Evolutionary conservation across 2,888 invertebrate species (phyloP), one percentile per base, ranked within the genome.

Genomic region (Chrysolina americana): DNA sequence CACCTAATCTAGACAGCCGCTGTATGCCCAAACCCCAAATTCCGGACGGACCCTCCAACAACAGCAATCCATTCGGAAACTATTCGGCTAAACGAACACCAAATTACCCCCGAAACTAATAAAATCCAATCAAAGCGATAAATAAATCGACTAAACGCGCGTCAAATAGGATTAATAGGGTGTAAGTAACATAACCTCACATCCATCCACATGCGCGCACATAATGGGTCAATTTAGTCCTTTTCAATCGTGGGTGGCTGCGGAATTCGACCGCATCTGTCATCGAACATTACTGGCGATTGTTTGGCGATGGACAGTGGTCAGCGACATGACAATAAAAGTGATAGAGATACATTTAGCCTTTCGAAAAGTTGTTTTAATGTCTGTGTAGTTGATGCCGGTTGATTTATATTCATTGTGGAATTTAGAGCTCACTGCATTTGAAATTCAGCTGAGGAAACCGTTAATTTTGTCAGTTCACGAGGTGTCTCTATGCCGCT

Each of bases 271-370:
- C 53, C 84, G 82, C 87, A 87, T 86, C 86, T 87, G 87, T 86
- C 86, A 86, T 84, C 83, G 83, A 80, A 83, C 82, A 84, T 86
- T 86, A 86, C 81, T 76, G 81, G 74, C 81, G 79, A 85, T 84
- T 83, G 84, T 84, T 82, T 62, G 65, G 13, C 53, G 56, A 41
- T 72, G 74, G 75, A 73, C 75, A 73, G 56, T 73, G 76, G 74
- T 74, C 74, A 71, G 56, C 13, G 47, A 36, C n/a, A 15, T 15
- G 36, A 17, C 59, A 59, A 59, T 59, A n/a, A 28, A 23, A 36
- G 59, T 59, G 59, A 59, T 59, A 15, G 59, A 28, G 59, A 59
- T 59, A 59, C 36, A 59, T 59, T 23, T n/a, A n/a, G 23, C 36
- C 23, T 59, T 59, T 59, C 59, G 59, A 59, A 28, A 59, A 59